A percentile compares a stretch with the other conserved stretches of the same genome.
Conservation (phyloP, 2,113 vertebrate species). For the Edolisoma coerulescens region DNA sequence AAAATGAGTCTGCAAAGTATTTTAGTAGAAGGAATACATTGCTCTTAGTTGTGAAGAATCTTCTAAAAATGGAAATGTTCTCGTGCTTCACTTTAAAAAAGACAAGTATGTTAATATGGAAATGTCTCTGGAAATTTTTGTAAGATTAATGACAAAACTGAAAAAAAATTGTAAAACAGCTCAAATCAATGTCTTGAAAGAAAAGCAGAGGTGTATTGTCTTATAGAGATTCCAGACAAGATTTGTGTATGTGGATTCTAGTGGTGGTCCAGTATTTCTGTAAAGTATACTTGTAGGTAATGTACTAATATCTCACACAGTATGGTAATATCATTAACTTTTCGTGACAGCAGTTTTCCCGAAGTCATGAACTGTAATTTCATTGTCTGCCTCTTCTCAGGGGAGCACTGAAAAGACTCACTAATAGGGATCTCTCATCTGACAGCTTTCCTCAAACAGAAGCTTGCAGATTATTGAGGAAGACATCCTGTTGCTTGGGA, state of each 20-base stretch:
- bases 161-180: background rate
- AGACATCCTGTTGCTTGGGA: background rate
- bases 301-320: background rate
- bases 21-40: background rate
- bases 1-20: conserved; percentile 2
- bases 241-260: background rate
- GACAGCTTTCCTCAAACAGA: background rate
- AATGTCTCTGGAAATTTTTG: background rate
- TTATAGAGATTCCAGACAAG: background rate
- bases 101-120: background rate
- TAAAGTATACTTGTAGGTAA: background rate
- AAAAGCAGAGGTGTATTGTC: background rate
- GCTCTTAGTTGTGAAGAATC: background rate
- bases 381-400: background rate
- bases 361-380: background rate
- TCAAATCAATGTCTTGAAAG: background rate
- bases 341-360: background rate
- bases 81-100: background rate
- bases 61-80: background rate
- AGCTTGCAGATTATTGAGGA: background rate
- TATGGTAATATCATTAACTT: background rate
- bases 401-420: background rate
- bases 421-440: background rate
- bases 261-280: background rate
- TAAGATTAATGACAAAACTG: background rate